phyloP scores from a whole-genome alignment of 2,888 invertebrate species.

The Eilema depressum region DNA sequence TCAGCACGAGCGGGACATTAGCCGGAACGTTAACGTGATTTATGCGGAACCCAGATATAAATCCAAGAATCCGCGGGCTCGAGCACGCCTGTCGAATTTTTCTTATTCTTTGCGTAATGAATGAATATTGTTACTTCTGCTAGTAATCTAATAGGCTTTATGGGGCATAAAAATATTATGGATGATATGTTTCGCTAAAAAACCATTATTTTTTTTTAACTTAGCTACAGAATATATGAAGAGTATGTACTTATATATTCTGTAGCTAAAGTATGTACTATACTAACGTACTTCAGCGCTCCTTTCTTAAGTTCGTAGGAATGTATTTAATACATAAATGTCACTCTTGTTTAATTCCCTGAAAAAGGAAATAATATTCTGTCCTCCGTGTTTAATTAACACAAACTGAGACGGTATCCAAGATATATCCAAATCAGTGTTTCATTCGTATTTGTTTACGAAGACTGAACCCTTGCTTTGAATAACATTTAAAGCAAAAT shows the following conservation, averaged over 20 bases:
- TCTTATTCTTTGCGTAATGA: constrained; percentile 59
- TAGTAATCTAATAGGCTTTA: neutral
- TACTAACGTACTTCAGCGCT: too few relatives aligned
- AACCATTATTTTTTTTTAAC: too few relatives aligned
- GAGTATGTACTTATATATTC: too few relatives aligned
- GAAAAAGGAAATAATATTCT: too few relatives aligned
- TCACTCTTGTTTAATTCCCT: constrained; percentile 2
- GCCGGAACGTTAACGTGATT: constrained; percentile 79
- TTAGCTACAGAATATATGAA: too few relatives aligned
- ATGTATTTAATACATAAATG: neutral
- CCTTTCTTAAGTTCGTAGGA: neutral
- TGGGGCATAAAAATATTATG: neutral
- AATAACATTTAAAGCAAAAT: constrained; percentile 28
- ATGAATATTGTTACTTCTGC: constrained; percentile 40
- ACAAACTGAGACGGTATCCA: neutral
- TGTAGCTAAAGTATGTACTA: too few relatives aligned
- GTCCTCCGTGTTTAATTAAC: constrained; percentile 5
- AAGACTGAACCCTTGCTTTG: constrained; percentile 14
- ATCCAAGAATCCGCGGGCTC: constrained; percentile 65
- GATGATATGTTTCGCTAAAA: neutral
- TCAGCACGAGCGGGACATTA: constrained; percentile 66
- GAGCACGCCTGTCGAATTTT: constrained; percentile 70
- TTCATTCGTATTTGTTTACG: constrained; percentile 14
- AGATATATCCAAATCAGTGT: neutral
- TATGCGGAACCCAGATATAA: constrained; percentile 71